Evolutionary conservation across 1,140 invertebrate genomes (phyloP), one percentile per base, ranked within the genome.

Genomic region (Olivierus martensii): DNA sequence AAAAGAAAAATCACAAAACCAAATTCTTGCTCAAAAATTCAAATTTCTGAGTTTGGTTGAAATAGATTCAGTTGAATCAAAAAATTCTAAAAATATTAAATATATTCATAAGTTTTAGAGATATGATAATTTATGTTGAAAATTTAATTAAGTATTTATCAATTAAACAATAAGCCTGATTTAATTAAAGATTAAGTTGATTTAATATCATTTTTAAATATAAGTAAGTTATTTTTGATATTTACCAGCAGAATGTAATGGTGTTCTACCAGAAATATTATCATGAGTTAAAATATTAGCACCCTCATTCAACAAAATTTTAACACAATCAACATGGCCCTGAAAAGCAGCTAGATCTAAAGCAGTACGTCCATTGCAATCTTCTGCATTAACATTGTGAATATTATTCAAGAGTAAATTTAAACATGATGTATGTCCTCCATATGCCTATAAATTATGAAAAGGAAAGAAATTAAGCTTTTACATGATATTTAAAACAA

Each of bases 211-310:
- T n/a, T n/a, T n/a, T n/a, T n/a, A 1, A 28, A 9, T 28, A 28
- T 18, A 41, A 41, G 17, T 41, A 41, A 18, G 10, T 9, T 11
- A 38, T n/a, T 6, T 41, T 7, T 41, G 5, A 41, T 6, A 41
- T 15, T 15, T 41, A 41, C 39, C 39, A 21, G 77, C 77, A 22
- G 75, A 73, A 65, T 81, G 79, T 12, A 80, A 65, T 0, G 78
- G 75, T 18, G 73, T 78, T 58, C 77, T 68, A 55, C 71, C 70
- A 11, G 71, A 71, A 2, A 74, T 63, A 17, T 65, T 67, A 46
- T 78, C 75, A 54, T 72, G 70, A 21, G 72, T 71, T n/a, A 76
- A 67, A 12, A 80, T 68, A 58, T 75, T 73, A n/a, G 75, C 76
- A 18, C 79, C 77, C 57, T 75, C 71, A 43, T 71, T 64, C 7